phyloP scores from a whole-genome alignment of 2,797 vertebrate species.

The Distichodus sexfasciatus region DNA sequence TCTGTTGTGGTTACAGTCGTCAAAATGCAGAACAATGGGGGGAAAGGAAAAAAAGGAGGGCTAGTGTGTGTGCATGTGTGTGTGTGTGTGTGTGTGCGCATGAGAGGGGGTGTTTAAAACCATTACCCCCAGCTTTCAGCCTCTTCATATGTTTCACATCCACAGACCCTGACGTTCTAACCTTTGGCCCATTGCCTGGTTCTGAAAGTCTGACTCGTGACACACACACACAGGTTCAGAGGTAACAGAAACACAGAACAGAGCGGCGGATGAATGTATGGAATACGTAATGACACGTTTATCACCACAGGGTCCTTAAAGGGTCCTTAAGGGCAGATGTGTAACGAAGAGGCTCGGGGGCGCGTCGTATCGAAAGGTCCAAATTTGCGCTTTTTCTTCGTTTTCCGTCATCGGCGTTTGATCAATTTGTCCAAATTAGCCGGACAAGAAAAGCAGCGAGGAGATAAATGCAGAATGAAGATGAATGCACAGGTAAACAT shows the following conservation, averaged over 20 bases:
- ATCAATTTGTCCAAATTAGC: slow-evolving; percentile 25
- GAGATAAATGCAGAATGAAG: slow-evolving; percentile 14
- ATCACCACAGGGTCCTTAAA: slow-evolving; percentile 2
- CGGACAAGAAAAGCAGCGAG: slow-evolving; percentile 47
- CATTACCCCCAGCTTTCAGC: slow-evolving; percentile 11
- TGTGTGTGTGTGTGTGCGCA: neutral
- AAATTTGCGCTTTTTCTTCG: slow-evolving; percentile 54
- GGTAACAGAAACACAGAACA: slow-evolving; percentile 16
- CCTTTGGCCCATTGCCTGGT: slow-evolving; percentile 34
- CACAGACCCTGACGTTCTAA: slow-evolving; percentile 16
- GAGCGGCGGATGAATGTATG: slow-evolving; percentile 1
- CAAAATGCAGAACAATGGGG: slow-evolving; percentile 56
- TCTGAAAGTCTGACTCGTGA: slow-evolving; percentile 35
- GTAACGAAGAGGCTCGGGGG: neutral
- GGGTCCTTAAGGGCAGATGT: neutral
- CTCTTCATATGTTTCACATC: slow-evolving; percentile 39
- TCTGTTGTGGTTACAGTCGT: slow-evolving; percentile 57
- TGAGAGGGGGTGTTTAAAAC: slow-evolving; percentile 3
- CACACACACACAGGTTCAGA: slow-evolving; percentile 10
- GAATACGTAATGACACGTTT: slow-evolving; percentile 23
- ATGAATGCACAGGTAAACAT: neutral
- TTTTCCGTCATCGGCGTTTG: slow-evolving; percentile 7
- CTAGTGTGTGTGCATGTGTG: neutral
- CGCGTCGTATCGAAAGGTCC: neutral
- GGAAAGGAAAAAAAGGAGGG: slow-evolving; percentile 5